Evolutionary conservation across 2,888 invertebrate species (phyloP), one percentile per base, ranked within the genome.

Genomic region (Cheilosia impressa): DNA sequence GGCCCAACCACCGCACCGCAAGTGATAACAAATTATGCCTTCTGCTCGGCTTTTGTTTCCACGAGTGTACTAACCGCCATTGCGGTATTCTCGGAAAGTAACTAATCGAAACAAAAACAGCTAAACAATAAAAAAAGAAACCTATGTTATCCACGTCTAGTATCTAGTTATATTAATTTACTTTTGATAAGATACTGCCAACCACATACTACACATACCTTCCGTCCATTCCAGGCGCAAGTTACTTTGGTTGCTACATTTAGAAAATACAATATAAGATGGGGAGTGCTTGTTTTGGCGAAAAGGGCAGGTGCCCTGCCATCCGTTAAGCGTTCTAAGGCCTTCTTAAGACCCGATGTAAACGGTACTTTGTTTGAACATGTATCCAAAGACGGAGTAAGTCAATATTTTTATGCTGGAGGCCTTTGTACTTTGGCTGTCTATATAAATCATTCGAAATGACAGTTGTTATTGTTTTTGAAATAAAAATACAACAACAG

Each of bases 151-250:
- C 75, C 65, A 9, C 13, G 24, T 24, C 4, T 41, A 43, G 52
- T 55, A 45, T 27, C 38, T 24, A 38, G 38, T 38, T 38, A 41
- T 19, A 17, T 55, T 22, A 55, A 15, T 68, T 24, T 57, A 22
- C 45, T 57, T 27, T 19, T 57, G 75, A 75, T 75, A 38, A 75
- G 75, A 75, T 75, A 75, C 47, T 43, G 27, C 15, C 10, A n/a
- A 34, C 47, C 52, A 41, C 41, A 31, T 27, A 24, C 22, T 22
- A 45, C 7, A 45, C 2, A 4, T 47, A 24, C 52, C 24, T 10
- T 5, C 24, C 55, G 22, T 24, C 22, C 19, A 43, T n/a, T 53
- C 19, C 19, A 50, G 27, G 43, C 55, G 45, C 41, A 10, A 2
- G 34, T 5, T 66, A 10, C 27, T 10, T 52, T 53, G 7, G 38